Evolutionary conservation across 2,113 vertebrate genomes (phyloP).

Genomic region (Leucoraja erinaceus): DNA sequence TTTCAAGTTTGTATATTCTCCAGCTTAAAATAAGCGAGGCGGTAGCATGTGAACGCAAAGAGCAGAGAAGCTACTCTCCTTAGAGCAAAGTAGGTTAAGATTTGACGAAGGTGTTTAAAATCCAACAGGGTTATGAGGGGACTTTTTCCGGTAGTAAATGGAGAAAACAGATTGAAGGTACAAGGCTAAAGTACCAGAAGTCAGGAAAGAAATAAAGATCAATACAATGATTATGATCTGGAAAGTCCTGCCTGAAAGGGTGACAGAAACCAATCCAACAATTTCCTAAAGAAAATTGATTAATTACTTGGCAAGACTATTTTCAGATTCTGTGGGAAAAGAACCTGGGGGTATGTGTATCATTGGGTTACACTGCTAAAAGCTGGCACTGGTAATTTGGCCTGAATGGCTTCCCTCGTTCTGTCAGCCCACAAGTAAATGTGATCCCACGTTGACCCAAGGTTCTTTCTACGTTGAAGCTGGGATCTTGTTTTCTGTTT

Average conservation of each 20-base stretch:
- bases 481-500: background rate
- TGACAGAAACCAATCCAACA: background rate
- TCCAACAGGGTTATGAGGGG: background rate
- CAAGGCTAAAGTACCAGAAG: background rate
- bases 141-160: background rate
- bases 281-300: background rate
- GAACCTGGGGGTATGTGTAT: too few relatives aligned
- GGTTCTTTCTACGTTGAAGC: background rate
- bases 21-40: background rate
- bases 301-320: background rate
- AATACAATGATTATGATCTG: background rate
- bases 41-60: background rate
- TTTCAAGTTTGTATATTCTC: background rate
- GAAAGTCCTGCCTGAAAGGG: background rate
- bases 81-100: background rate
- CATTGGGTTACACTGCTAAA: background rate
- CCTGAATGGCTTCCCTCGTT: too few relatives aligned
- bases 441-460: background rate
- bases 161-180: too few relatives aligned
- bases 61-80: background rate
- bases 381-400: too few relatives aligned
- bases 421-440: background rate
- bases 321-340: background rate
- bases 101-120: background rate
- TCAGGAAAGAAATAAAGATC: background rate